Base-by-base conservation (phyloP, 1,140 invertebrate species). In the Magallana gigas region DNA sequence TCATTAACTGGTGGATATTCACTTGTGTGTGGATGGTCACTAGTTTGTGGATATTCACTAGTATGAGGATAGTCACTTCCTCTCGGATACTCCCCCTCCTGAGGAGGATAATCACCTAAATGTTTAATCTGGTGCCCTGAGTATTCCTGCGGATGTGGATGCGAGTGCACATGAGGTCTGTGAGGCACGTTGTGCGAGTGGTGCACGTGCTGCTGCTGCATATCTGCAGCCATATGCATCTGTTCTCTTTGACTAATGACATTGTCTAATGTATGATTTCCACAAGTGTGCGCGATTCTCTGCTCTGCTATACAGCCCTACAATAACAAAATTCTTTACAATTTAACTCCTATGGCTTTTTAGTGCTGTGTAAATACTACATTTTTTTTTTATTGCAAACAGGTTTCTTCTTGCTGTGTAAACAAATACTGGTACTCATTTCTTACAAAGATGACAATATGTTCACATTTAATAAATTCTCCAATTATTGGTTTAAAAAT, bases 301-400 rank as follows among this genome's bases (percentile, higher is more conserved):
- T 93, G 92, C 71, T 93, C 92, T 4, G 91, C 92, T 16, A 92
- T 92, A 84, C 92, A 93, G 14, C 92, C 92, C 92, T 93, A 84
- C 36, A 83, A 83, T 12, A 76, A 29, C 8, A 76, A 36, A 76
- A 29, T 36, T 29, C 68, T 29, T 76, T 76, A 29, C 12, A 48
- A 48, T 48, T 48, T 48, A 48, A 48, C 36, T 48, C 36, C 36
- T 48, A 48, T 48, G 36, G 36, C 36, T 48, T 48, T 48, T 48
- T 48, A 48, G 3, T 48, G 36, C 36, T 48, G 36, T 48, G 36
- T 48, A 48, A 48, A 48, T 48, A 48, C 36, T 48, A 48, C 36
- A 48, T 4, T 48, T 48, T 48, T 36, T 48, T 48, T 4, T 48
- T 48, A 48, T 48, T 48, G 36, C 36, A 48, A 48, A 48, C 36